Conservation (phyloP, 2,113 vertebrate genomes). For the Baryphthengus martii region DNA sequence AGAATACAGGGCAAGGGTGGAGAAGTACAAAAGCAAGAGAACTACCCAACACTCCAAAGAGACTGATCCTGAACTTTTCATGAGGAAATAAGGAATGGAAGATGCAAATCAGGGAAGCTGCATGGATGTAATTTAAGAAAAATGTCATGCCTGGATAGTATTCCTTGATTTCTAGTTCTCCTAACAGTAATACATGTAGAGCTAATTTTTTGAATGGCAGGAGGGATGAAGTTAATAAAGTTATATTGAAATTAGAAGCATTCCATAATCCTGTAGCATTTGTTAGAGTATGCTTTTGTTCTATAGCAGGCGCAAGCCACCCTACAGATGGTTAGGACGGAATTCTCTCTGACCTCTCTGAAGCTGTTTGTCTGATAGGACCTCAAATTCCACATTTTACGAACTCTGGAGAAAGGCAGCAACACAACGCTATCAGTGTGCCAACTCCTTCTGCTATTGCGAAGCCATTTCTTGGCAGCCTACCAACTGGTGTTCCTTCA, state of each 20-base stretch:
- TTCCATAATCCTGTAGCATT: not conserved
- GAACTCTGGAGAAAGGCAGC: not conserved
- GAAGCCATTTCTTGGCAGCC: not conserved
- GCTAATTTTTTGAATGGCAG: not conserved
- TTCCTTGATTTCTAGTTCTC: not conserved
- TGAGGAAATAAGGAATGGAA: not conserved
- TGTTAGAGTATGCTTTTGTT: not conserved
- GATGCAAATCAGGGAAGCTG: not conserved
- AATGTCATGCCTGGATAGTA: not conserved
- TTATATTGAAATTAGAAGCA: not conserved
- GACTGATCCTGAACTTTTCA: not conserved
- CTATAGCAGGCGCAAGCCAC: not conserved
- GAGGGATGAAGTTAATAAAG: not conserved
- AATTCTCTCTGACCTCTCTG: not conserved
- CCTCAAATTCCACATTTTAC: not conserved
- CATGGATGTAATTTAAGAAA: not conserved
- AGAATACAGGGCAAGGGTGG: not conserved
- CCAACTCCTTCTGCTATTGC: not conserved
- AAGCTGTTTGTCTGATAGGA: not conserved
- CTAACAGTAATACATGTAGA: not conserved
- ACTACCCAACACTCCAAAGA: not conserved
- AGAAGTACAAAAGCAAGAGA: not conserved
- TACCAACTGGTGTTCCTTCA: not conserved
- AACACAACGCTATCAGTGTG: not conserved
- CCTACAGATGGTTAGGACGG: not conserved